Percentiles rank a stretch among this genome's conserved stretches.
Conservation (phyloP, 1,140 invertebrate genomes). For the Lucilia sericata region DNA sequence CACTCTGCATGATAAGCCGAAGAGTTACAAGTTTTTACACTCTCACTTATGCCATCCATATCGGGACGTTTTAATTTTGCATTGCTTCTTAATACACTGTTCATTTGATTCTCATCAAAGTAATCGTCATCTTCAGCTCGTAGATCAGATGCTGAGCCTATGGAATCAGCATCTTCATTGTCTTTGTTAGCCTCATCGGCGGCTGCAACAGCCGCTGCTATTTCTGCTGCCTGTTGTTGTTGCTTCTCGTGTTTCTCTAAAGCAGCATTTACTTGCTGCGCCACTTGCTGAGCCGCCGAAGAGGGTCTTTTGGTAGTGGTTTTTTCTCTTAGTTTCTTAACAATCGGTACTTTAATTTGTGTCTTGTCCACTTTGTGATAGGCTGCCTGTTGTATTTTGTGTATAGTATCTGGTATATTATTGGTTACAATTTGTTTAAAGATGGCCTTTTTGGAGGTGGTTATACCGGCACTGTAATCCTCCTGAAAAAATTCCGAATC, state of each 20-base stretch:
- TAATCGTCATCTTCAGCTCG: conserved; percentile 74
- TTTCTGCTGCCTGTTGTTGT: conserved; percentile 57
- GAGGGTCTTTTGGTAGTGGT: conserved; percentile 67
- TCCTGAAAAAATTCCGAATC: conserved; percentile 65
- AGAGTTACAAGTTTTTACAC: conserved; percentile 76
- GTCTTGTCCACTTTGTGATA: conserved; percentile 69
- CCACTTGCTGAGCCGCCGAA: conserved; percentile 62
- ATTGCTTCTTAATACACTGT: conserved; percentile 55
- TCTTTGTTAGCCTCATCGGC: conserved; percentile 56
- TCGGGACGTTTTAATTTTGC: conserved; percentile 58
- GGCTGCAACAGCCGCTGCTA: conserved; percentile 52
- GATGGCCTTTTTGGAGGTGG: conserved; percentile 59
- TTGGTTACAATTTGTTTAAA: conserved; percentile 71
- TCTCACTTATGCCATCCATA: conserved; percentile 76
- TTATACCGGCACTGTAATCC: conserved; percentile 50
- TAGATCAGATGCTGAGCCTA: conserved; percentile 81
- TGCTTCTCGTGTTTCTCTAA: conserved; percentile 51
- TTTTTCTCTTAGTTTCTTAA: conserved; percentile 63
- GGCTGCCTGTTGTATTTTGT: conserved; percentile 67
- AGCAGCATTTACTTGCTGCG: conserved; percentile 61
- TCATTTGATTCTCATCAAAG: conserved; percentile 68
- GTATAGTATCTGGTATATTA: conserved; percentile 68
- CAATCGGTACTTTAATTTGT: conserved; percentile 65
- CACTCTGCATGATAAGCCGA: conserved; percentile 80
- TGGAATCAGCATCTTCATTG: conserved; percentile 75